These are phyloP conservation scores for Muraenolepis orangiensis DNA, from an alignment of 2,797 vertebrate species.

Conservation along the genomic window DNA sequence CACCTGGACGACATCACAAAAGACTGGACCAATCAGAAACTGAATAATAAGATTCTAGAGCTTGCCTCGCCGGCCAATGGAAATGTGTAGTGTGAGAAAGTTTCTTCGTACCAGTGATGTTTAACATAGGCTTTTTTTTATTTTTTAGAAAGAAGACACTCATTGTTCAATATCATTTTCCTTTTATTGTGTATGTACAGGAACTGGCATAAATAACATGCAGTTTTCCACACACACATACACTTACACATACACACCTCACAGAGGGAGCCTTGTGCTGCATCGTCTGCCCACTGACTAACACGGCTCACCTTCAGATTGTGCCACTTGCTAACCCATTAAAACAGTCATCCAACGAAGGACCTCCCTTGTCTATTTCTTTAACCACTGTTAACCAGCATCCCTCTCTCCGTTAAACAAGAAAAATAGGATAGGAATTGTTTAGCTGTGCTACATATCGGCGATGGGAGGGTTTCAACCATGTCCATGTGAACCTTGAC, in stretches of 20 bases:
- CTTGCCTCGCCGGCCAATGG: conserved; percentile 73
- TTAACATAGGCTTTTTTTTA: conserved; percentile 1
- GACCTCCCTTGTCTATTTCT: conserved; percentile 1
- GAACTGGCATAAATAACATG: conserved; percentile 49
- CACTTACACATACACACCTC: neutral
- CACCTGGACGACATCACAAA: conserved; percentile 88
- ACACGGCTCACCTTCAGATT: neutral
- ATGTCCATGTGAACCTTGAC: too few relatives aligned
- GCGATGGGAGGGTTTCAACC: too few relatives aligned
- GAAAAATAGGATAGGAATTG: neutral
- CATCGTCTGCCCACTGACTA: neutral
- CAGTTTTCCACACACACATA: conserved; percentile 1
- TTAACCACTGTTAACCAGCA: neutral
- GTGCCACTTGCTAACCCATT: conserved; percentile 15
- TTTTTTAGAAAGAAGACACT: conserved; percentile 12
- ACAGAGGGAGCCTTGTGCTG: conserved; percentile 22
- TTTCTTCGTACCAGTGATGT: neutral
- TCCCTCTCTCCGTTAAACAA: neutral
- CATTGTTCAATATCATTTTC: conserved; percentile 33
- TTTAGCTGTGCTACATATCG: too few relatives aligned
- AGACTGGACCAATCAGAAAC: conserved; percentile 90
- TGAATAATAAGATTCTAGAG: conserved; percentile 81
- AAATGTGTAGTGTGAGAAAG: conserved; percentile 54
- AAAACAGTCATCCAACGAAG: conserved; percentile 4
- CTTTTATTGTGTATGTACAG: neutral